Evolutionary conservation across 1,140 invertebrate species (phyloP), one percentile per base, ranked within the genome.

Genomic region (Araneus ventricosus): DNA sequence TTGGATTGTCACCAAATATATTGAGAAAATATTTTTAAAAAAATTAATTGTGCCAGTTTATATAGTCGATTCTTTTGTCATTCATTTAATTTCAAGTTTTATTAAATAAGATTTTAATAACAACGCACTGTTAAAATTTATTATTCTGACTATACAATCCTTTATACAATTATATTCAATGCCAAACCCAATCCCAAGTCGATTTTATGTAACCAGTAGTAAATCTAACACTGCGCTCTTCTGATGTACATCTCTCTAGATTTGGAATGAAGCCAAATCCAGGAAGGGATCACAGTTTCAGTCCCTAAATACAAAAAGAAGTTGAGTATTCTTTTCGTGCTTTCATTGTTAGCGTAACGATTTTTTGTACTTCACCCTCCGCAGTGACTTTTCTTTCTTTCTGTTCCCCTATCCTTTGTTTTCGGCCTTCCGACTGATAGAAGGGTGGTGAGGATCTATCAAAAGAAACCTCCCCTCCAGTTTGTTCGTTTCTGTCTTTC

Each of bases 231-330:
- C 24, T 3, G 1, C 24, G 0, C 10, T 67, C 1, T 24, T 41
- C 34, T 34, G 30, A 34, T 22, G 27, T 7, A 67, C 22, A 37
- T 22, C 75, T n/a, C 20, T 39, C 17, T 41, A 80, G 37, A 37
- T 41, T 80, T 80, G 75, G 75, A 41, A 37, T 24, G 75, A 80
- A 80, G 75, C 75, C 75, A 80, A 80, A 20, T 80, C 75, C 39
- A 22, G 4, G 34, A 80, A 30, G 27, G 4, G 34, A 80, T 80
- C 39, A 8, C 75, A 80, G 39, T 80, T 80, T 20, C 39, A 41
- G 75, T 52, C 45, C 17, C 39, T 41, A 80, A 80, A 80, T 41
- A 34, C 34, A 80, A 80, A 80, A 37, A 80, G 6, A 80, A 34
- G 27, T 67, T 67, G 63, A 67, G 39, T 80, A 80, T 80, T 80